Percentiles rank a stretch among this genome's conserved stretches.
Conservation (phyloP, 2,113 vertebrate genomes). For the Phrynosoma blainvillii region DNA sequence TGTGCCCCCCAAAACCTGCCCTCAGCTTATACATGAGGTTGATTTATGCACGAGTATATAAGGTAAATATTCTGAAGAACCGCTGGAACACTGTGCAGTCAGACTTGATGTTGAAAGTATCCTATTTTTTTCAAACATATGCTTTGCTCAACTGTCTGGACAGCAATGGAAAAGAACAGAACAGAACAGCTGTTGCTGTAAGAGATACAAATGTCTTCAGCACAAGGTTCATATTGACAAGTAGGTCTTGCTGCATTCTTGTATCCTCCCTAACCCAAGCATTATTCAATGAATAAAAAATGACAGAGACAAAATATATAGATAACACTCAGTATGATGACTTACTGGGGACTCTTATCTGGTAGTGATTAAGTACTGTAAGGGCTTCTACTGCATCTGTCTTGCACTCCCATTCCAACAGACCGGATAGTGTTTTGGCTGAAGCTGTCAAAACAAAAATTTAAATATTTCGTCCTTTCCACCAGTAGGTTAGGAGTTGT, state of each 20-base stretch:
- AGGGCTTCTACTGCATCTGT: slow-evolving; percentile 96
- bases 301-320: not conserved
- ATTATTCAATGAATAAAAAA: not conserved
- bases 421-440: slow-evolving; percentile 94
- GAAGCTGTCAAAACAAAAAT: slow-evolving; percentile 79
- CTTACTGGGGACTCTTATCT: slow-evolving; percentile 98
- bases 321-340: not conserved
- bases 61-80: not conserved
- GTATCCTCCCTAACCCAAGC: not conserved
- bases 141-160: not conserved
- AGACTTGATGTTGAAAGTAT: not conserved
- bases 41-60: too few relatives aligned
- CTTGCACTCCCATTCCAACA: slow-evolving; percentile 96
- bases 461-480: not conserved
- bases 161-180: not conserved
- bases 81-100: not conserved
- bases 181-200: not conserved
- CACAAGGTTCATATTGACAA: not conserved
- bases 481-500: not conserved
- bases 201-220: not conserved
- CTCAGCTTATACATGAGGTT: too few relatives aligned
- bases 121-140: not conserved
- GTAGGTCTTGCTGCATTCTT: not conserved
- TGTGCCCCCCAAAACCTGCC: too few relatives aligned
- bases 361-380: slow-evolving; percentile 96